These are phyloP conservation scores for Enteromius fasciolatus DNA, from an alignment of 2,797 vertebrate genomes.

Conservation along the genomic window DNA sequence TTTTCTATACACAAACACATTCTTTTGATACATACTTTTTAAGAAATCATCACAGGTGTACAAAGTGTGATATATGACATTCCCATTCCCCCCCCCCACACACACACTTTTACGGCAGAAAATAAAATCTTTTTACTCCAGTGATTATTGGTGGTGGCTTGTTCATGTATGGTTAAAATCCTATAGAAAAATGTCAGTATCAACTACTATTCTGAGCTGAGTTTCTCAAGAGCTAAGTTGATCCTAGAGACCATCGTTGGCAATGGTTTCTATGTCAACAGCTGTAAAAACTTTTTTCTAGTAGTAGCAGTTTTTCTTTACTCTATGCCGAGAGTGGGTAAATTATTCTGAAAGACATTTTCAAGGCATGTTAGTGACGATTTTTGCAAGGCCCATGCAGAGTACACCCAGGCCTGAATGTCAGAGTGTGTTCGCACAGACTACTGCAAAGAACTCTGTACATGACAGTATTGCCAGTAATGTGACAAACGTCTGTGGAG, in stretches of 20 bases:
- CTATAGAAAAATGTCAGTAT: background rate
- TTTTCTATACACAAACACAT: no score
- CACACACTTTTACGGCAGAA: no score
- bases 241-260: background rate
- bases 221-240: background rate
- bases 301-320: background rate
- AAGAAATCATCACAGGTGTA: background rate
- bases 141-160: background rate
- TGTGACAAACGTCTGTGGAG: background rate
- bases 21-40: background rate
- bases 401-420: background rate
- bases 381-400: background rate
- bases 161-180: background rate
- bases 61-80: background rate
- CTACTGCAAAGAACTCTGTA: background rate
- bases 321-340: background rate
- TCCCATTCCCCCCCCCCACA: background rate
- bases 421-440: no score
- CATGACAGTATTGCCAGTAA: constrained; percentile 1
- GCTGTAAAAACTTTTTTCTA: no score
- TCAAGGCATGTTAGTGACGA: background rate
- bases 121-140: background rate
- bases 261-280: background rate
- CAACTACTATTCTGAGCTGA: background rate
- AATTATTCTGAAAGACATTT: background rate